These are phyloP conservation scores for Patella caerulea DNA, from an alignment of 2,888 invertebrate genomes.

Conservation along the genomic window DNA sequence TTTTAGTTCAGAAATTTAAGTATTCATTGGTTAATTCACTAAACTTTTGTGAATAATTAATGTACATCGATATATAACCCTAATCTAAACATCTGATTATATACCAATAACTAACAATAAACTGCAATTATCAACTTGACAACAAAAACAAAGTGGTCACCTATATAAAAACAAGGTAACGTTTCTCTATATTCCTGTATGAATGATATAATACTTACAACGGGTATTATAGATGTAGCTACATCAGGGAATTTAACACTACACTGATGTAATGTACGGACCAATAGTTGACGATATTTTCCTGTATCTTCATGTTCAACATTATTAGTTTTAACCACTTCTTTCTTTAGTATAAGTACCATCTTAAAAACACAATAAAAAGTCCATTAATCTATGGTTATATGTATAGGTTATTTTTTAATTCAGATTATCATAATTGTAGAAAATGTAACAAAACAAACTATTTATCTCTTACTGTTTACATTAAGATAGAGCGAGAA, in stretches of 20 bases:
- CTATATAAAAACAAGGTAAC: no score
- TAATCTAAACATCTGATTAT: no score
- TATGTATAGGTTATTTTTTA: neutral
- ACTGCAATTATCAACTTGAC: no score
- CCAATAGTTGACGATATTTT: conserved; percentile 94
- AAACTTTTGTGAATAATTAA: no score
- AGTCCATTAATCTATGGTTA: neutral
- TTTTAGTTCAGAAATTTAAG: no score
- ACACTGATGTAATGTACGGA: conserved; percentile 93
- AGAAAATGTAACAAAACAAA: neutral
- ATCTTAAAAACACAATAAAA: conserved; percentile 73
- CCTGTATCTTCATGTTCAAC: conserved; percentile 94
- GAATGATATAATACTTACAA: conserved; percentile 71
- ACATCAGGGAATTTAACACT: conserved; percentile 94
- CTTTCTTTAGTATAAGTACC: conserved; percentile 91
- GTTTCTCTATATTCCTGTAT: no score
- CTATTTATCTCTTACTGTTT: neutral
- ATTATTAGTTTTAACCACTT: conserved; percentile 90
- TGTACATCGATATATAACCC: no score
- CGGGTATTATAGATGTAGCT: conserved; percentile 92
- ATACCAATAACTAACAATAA: no score
- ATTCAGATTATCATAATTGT: neutral
- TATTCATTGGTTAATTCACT: no score
- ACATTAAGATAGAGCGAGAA: no score
- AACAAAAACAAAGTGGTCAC: no score